Percentiles rank a stretch among this genome's conserved stretches.
Conservation (phyloP, 2,113 vertebrate genomes). For the Hylia prasina region DNA sequence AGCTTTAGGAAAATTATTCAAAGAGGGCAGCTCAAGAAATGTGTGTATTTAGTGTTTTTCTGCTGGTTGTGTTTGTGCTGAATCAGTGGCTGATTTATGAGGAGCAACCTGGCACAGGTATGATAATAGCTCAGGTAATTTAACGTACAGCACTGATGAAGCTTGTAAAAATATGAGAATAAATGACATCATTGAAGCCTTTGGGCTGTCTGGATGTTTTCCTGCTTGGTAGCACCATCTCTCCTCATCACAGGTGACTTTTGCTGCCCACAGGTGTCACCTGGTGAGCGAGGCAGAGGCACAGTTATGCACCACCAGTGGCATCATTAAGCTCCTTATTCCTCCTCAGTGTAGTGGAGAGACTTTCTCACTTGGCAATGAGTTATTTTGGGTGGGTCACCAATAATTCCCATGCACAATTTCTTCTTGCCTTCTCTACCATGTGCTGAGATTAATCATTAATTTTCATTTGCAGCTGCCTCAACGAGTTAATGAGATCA, state of each 20-base stretch:
- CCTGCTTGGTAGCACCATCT: background rate
- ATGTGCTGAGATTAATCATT: background rate
- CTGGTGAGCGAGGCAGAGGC: background rate
- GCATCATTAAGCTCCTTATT: background rate
- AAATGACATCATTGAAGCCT: background rate
- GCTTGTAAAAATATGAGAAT: background rate
- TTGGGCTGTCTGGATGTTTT: background rate
- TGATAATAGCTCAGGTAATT: background rate
- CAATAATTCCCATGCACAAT: background rate
- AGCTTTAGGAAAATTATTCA: background rate
- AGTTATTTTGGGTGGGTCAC: background rate
- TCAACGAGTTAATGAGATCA: background rate
- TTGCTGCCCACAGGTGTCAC: background rate
- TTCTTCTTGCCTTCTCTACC: background rate
- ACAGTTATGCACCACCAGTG: fast-evolving
- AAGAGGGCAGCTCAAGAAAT: background rate
- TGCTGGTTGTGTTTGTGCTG: background rate
- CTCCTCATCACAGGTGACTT: background rate
- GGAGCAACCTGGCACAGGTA: background rate
- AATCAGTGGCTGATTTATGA: background rate
- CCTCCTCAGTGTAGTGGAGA: background rate
- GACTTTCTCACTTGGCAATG: background rate
- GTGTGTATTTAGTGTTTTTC: background rate
- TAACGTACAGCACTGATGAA: fast-evolving
- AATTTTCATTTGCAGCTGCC: background rate